Base-by-base conservation (phyloP, 2,888 invertebrate genomes). In the Ethmia dodecea region DNA sequence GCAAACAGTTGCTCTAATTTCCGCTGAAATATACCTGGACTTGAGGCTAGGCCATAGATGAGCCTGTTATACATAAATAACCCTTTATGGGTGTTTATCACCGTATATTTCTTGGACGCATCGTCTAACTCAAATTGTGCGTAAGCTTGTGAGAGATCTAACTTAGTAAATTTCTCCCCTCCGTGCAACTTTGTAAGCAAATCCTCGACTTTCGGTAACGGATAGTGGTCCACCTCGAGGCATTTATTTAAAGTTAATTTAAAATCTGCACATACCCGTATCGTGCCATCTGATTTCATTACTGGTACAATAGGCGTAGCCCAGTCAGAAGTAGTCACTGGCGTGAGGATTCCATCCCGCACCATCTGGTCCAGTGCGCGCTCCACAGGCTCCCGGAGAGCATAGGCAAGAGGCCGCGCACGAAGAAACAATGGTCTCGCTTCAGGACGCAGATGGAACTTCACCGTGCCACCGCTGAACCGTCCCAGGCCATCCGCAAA, bases 281-380 rank as follows among this genome's bases (percentile, higher is more conserved):
- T 38, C 1, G 29, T 35, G 16, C 45, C 46, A 13, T 47, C 43
- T 29, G 38, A 40, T 14, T 45, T 42, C n/a, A 40, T 26, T 0
- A 42, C 40, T 5, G 40, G 45, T 9, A 43, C 43, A 3, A 40
- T 38, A 1, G 43, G 42, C 2, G 43, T 47, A 2, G 45, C 43
- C 41, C 43, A 43, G 28, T 42, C 43, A 6, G 22, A 31, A 2
- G 22, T 12, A 3, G 3, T 9, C 3, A 31, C 31, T 2, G 31
- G 31, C 6, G 31, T 22, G 22, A 31, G 4, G 13, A 31, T n/a
- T 2, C 22, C 46, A 13, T 43, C 46, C 5, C 31, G 27, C 31
- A 43, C 35, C 33, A 45, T 20, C 36, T 34, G 29, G 11, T 38
- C 37, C 9, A 49, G 43, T 11, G 37, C 40, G 25, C 31, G 35